Conservation (phyloP, 2,797 vertebrate genomes). For the Spinus olivaceus region DNA sequence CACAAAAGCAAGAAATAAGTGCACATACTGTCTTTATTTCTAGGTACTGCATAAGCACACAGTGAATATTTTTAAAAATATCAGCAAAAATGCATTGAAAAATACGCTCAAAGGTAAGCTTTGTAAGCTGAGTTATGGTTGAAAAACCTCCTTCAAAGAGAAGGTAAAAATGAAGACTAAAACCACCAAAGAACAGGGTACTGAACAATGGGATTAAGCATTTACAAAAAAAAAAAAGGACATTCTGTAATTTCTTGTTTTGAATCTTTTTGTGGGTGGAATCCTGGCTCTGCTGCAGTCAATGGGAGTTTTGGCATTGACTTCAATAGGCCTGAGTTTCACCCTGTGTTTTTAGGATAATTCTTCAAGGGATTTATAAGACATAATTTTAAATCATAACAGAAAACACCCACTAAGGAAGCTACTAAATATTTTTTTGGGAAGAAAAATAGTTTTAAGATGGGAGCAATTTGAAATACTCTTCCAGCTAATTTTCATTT, state of each 20-base stretch:
- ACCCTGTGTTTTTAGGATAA: conserved; percentile 66
- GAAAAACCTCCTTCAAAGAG: background rate
- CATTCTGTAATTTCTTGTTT: conserved; percentile 59
- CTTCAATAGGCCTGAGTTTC: conserved; percentile 59
- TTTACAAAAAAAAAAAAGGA: background rate
- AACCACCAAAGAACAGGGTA: background rate
- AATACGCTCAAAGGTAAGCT: background rate
- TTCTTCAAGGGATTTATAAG: conserved; percentile 62
- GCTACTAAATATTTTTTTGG: conserved; percentile 62
- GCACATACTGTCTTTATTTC: background rate
- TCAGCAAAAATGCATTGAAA: background rate
- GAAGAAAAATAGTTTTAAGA: conserved; percentile 54
- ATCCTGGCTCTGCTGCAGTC: conserved; percentile 52
- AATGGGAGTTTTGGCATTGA: conserved; percentile 62
- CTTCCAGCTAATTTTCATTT: conserved; percentile 44
- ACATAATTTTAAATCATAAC: conserved; percentile 65
- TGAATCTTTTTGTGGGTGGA: conserved; percentile 62
- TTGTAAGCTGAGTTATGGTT: background rate
- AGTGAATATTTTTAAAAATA: background rate
- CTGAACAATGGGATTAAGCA: conserved; percentile 5
- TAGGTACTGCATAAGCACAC: background rate
- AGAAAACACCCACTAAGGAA: conserved; percentile 67
- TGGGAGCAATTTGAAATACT: conserved; percentile 17
- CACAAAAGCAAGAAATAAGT: background rate
- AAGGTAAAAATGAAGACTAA: background rate